Percentiles rank a stretch among this genome's conserved stretches.
phyloP scores from a whole-genome alignment of 2,797 vertebrate species.

The Fistularia commersonii region DNA sequence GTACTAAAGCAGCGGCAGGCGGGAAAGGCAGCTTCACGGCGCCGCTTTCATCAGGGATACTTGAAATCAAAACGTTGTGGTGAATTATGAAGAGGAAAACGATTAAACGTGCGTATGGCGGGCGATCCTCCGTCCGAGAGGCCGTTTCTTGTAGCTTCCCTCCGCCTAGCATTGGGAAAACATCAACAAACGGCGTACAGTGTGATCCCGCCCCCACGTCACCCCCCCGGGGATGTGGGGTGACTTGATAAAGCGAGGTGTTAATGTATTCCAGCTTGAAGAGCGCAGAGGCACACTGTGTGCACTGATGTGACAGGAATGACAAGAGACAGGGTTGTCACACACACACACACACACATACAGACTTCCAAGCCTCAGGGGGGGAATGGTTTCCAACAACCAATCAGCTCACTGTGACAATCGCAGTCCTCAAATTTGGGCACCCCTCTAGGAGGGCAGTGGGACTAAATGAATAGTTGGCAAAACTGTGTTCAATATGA shows the following conservation, averaged over 20 bases:
- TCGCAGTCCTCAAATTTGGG: neutral
- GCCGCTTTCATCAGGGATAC: neutral
- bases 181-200: constrained; percentile 28
- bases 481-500: no score
- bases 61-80: no score
- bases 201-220: constrained; percentile 28
- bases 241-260: constrained; percentile 50
- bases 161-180: no score
- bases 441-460: no score
- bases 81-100: no score
- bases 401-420: constrained; percentile 12
- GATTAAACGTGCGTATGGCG: no score
- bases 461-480: no score
- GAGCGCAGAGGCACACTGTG: constrained; percentile 44
- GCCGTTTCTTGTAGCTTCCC: no score
- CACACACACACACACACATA: neutral
- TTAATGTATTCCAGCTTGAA: constrained; percentile 56
- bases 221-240: constrained; percentile 25
- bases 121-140: no score
- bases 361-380: constrained; percentile 31
- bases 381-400: constrained; percentile 29
- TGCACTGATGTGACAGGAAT: constrained; percentile 62
- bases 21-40: neutral
- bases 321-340: constrained; percentile 48
- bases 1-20: no score